Base-by-base conservation (phyloP, 92 coral and sea anemone species). In the Galaxea fascicularis region DNA sequence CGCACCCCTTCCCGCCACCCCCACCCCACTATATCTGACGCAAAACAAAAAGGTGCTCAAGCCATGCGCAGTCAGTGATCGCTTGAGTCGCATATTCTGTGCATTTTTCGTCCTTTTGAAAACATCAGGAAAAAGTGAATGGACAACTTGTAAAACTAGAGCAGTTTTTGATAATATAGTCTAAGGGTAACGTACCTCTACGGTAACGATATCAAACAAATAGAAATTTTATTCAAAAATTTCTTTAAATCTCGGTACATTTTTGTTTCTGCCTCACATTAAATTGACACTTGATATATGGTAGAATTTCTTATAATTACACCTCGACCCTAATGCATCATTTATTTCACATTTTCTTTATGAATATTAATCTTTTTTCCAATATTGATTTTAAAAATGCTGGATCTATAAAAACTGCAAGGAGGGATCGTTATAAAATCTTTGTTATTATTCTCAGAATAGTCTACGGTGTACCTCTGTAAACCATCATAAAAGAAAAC, bases 131-230 rank as follows among this genome's bases (percentile, higher is more conserved):
- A 67, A 11, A 35, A 20, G 26, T 29, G 22, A 8, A 10, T 35
- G 41, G 41, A 44, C 21, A 6, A 22, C 57, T 21, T 70, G 74
- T 70, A 70, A 70, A 70, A 70, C 75, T 44, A 44, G 75, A 70
- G 31, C 12, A 12, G 0, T 10, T n/a, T 71, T 71, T 71, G 17
- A 39, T 70, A 1, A 16, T 20, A 16, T 20, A 16, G 16, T 56
- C 8, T 16, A 1, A 56, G 22, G 21, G 8, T 56, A 16, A 56
- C 62, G 3, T 56, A 4, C 17, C 22, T 56, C 22, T 16, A 56
- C 62, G 62, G 6, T 69, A 41, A 29, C 18, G n/a, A 21, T 44
- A 18, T 67, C 51, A 9, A 68, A 21, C 45, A 31, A 31, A 31
- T 31, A 39, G 21, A 15, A 35, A 68, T 10, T 49, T 2, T 5